Evolutionary conservation across 2,113 vertebrate species (phyloP).

Genomic region (Elgaria multicarinata): DNA sequence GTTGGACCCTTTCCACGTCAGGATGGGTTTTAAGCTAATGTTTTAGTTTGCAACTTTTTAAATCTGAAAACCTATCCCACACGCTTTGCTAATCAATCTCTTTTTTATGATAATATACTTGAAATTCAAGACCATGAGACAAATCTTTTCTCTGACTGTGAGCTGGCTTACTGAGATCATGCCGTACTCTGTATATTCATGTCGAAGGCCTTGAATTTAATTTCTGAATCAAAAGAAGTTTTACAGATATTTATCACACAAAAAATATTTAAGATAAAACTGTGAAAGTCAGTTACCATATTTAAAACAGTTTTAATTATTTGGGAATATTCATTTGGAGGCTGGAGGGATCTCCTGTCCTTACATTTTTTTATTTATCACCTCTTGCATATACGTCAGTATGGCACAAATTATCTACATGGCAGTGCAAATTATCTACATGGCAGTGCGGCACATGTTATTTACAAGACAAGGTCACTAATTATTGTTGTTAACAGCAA

Average conservation of each 20-base stretch:
- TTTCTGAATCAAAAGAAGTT: background rate
- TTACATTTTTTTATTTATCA: slow-evolving; percentile 22
- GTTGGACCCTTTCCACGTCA: background rate
- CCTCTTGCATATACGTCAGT: background rate
- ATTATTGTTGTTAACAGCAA: slow-evolving; percentile 22
- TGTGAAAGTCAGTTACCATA: background rate
- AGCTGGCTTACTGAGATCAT: background rate
- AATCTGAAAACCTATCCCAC: background rate
- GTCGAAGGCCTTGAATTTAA: background rate
- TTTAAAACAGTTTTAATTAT: slow-evolving; percentile 24
- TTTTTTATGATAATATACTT: background rate
- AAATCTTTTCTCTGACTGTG: background rate
- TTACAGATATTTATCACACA: background rate
- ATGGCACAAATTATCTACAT: slow-evolving; percentile 14
- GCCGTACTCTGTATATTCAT: rapidly evolving
- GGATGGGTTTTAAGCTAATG: slow-evolving; percentile 1
- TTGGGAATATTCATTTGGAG: slow-evolving; percentile 33
- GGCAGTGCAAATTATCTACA: slow-evolving; percentile 24
- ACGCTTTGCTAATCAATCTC: background rate
- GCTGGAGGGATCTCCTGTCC: background rate
- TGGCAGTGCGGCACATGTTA: background rate
- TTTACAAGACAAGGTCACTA: slow-evolving; percentile 32
- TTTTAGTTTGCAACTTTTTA: slow-evolving; percentile 6
- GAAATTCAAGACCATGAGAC: background rate
- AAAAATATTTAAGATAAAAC: background rate